These are phyloP conservation scores for Ophioderma brevispina DNA, from an alignment of 35 echinoderm and acorn worm genomes.

Conservation along the genomic window DNA sequence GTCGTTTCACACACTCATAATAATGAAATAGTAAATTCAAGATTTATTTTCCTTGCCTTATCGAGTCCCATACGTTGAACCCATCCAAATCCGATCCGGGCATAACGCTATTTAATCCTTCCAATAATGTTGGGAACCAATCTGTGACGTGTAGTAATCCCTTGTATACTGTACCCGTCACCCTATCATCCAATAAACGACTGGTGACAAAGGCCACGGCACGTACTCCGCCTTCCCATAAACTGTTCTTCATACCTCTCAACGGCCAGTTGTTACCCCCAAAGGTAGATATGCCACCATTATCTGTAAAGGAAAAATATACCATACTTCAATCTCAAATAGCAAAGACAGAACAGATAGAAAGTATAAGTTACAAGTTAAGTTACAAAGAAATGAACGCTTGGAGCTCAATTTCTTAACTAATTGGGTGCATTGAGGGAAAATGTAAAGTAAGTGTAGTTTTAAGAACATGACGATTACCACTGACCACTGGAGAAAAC, in stretches of 20 bases:
- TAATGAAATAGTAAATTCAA: no score
- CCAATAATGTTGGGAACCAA: slow-evolving; percentile 76
- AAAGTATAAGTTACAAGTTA: not conserved
- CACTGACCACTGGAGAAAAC: slow-evolving; percentile 95
- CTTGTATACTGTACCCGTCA: slow-evolving; percentile 37
- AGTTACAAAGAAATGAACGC: not conserved
- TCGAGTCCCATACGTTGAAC: slow-evolving; percentile 54
- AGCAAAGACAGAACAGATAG: not conserved
- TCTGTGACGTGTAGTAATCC: slow-evolving; percentile 74
- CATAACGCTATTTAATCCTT: slow-evolving; percentile 42
- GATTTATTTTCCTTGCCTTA: no score
- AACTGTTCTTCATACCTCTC: slow-evolving; percentile 55
- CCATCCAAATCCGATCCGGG: slow-evolving; percentile 49
- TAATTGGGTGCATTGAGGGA: not conserved
- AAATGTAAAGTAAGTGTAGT: not conserved
- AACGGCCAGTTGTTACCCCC: slow-evolving; percentile 83
- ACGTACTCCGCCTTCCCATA: slow-evolving; percentile 78
- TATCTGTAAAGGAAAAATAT: no score
- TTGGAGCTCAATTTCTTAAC: not conserved
- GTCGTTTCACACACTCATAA: no score
- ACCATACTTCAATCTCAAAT: no score
- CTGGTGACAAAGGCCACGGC: slow-evolving; percentile 67
- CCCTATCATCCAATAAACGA: slow-evolving; percentile 31
- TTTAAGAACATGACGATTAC: not conserved
- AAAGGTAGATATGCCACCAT: slow-evolving; percentile 42